phyloP scores from a whole-genome alignment of 2,113 vertebrate species.

The Percina caprodes region DNA sequence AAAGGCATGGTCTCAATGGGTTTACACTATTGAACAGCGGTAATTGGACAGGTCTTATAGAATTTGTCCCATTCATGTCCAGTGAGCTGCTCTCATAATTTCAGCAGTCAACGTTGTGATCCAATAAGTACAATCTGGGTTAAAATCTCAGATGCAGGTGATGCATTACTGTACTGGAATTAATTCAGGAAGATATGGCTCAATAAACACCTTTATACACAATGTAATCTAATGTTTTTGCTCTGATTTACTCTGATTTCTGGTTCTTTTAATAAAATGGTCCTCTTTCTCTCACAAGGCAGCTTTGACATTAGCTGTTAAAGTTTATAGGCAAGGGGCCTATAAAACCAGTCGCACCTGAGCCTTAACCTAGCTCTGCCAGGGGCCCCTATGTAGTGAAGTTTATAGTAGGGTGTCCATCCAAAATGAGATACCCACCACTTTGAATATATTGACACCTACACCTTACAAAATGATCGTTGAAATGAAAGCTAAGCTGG shows the following conservation, averaged over 20 bases:
- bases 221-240: neutral
- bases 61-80: conserved; percentile 41
- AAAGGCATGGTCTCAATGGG: conserved; percentile 34
- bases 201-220: neutral
- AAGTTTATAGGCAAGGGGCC: conserved; percentile 33
- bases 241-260: neutral
- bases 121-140: conserved; percentile 12
- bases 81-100: neutral
- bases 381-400: conserved; percentile 5
- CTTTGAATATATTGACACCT: conserved; percentile 54
- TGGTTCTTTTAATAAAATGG: neutral
- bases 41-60: conserved; percentile 54
- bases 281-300: neutral
- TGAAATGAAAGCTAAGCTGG: conserved; percentile 18
- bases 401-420: conserved; percentile 41
- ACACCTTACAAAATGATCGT: conserved; percentile 40
- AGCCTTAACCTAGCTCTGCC: conserved; percentile 14
- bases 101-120: neutral
- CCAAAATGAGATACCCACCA: conserved; percentile 43
- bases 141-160: neutral
- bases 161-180: conserved; percentile 18
- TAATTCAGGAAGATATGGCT: neutral
- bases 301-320: conserved; percentile 31
- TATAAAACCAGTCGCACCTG: conserved; percentile 43
- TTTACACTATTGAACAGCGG: conserved; percentile 57